Evolutionary conservation across 2,888 invertebrate genomes (phyloP).

Genomic region (Miltochrista miniata): DNA sequence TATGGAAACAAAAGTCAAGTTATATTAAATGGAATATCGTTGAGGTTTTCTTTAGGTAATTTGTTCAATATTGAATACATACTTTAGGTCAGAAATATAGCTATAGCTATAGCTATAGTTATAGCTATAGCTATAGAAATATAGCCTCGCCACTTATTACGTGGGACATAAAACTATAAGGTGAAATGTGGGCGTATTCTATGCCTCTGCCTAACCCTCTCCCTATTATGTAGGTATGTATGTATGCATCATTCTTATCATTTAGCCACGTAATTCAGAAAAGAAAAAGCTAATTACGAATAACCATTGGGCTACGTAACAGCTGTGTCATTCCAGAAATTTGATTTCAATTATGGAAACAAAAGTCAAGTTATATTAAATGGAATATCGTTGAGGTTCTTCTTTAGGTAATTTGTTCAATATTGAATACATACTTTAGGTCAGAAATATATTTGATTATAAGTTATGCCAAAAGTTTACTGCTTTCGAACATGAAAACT

Average conservation of each 20-base stretch:
- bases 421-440: constrained; percentile 39
- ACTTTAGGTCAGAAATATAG: too few relatives aligned
- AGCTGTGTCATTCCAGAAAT: constrained; percentile 76
- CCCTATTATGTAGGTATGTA: too few relatives aligned
- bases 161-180: too few relatives aligned
- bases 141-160: too few relatives aligned
- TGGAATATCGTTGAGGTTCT: constrained; percentile 56
- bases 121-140: too few relatives aligned
- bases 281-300: constrained; percentile 54
- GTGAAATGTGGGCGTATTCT: too few relatives aligned
- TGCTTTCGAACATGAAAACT: too few relatives aligned
- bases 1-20: constrained; percentile 74
- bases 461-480: too few relatives aligned
- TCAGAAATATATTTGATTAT: too few relatives aligned
- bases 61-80: constrained; percentile 51
- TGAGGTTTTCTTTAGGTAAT: constrained; percentile 42
- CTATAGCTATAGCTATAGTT: too few relatives aligned
- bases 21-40: constrained; percentile 71
- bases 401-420: constrained; percentile 42
- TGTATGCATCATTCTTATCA: too few relatives aligned
- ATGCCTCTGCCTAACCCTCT: too few relatives aligned
- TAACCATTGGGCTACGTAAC: constrained; percentile 54
- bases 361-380: constrained; percentile 76
- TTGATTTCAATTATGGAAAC: constrained; percentile 78
- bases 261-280: constrained; percentile 19